Evolutionary conservation across 2,797 vertebrate genomes (phyloP), one percentile per base, ranked within the genome.

Genomic region (Rhinophrynus dorsalis): DNA sequence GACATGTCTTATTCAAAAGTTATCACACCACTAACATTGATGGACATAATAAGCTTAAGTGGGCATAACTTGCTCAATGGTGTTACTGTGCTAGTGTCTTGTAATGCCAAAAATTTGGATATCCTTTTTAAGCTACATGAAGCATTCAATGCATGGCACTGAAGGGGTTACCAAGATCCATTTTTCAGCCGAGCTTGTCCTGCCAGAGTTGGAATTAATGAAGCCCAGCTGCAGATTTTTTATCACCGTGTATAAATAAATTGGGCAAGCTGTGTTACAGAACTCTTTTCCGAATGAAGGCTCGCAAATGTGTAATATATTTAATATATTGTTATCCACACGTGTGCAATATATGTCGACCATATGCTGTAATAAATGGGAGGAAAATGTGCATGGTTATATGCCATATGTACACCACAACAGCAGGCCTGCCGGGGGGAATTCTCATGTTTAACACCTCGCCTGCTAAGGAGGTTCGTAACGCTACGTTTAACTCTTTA

Each of bases 331-430:
- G 57, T 50, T 38, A 18, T 48, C 17, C 32, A 45, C 66, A 68
- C 35, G 57, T 61, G 66, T 24, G 37, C 47, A 6, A 40, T 51
- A 37, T 40, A 54, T 52, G 67, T 17, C 67, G 24, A 21, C 67
- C 67, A 69, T 61, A 69, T 69, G 67, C 45, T 50, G 57, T 18
- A 52, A 59, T 50, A 51, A 48, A 68, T 11, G 23, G 38, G 32
- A 18, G 42, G 48, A 26, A 40, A 65, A 65, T 11, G 20, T 29
- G 2, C 26, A 40, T 30, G 15, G 35, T 61, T 29, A 44, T 12
- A 9, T 3, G 47, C 67, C 67, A 61, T 61, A 69, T 69, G 67
- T 61, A 48, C 23, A 4, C 24, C 55, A 15, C 15, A 15, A 26
- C n/a, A 4, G 35, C 33, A 21, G 6, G 24, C 9, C 17, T 29